Conservation (phyloP, 2,113 vertebrate genomes). For the Choloepus hoffmanni region DNA sequence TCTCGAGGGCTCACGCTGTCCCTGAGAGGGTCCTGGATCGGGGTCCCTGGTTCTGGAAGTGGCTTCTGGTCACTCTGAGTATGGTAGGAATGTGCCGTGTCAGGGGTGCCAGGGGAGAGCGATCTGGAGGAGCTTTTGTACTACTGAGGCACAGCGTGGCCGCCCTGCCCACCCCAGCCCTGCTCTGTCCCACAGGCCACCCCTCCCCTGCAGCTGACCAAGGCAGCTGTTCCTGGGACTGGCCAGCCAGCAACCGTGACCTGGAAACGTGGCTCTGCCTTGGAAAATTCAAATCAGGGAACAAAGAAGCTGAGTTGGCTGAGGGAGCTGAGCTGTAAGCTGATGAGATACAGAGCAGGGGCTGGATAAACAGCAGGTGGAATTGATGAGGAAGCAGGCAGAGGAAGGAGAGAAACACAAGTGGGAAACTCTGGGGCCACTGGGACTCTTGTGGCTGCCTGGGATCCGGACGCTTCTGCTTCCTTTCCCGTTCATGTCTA, state of each 20-base stretch:
- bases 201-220: background rate
- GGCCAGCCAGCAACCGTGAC: background rate
- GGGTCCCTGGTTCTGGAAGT: background rate
- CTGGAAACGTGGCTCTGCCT: background rate
- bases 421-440: background rate
- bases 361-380: background rate
- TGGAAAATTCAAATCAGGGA: background rate
- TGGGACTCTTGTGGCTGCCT: background rate
- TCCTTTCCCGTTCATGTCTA: background rate
- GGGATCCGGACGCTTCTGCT: background rate
- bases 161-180: background rate
- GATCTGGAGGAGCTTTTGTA: background rate
- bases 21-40: background rate
- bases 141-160: background rate
- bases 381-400: background rate
- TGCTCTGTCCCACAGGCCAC: background rate
- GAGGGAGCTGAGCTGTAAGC: background rate
- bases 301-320: background rate
- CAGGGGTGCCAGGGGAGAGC: background rate
- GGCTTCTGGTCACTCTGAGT: background rate
- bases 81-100: background rate
- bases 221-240: background rate
- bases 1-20: background rate
- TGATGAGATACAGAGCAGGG: too few species aligned
- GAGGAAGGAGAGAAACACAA: accelerated